phyloP scores from a whole-genome alignment of 2,797 vertebrate species.

The Danionella dracula region DNA sequence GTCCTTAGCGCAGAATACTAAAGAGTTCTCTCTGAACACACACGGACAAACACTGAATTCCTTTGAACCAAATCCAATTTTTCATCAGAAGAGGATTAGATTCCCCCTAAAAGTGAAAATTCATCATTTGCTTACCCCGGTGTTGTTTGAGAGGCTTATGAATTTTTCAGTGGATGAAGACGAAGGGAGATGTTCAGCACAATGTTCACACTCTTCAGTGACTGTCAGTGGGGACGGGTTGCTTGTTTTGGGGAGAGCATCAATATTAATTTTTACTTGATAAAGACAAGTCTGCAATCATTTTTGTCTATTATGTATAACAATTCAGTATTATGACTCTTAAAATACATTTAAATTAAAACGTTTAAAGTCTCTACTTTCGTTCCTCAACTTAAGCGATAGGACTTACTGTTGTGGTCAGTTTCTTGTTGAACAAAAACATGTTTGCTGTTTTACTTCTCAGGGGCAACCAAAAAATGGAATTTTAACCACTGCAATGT shows the following conservation, averaged over 20 bases:
- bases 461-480: too few species aligned
- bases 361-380: too few species aligned
- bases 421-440: too few species aligned
- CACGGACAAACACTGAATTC: background rate
- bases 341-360: too few species aligned
- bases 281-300: background rate
- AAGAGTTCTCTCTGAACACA: background rate
- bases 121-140: background rate
- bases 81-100: background rate
- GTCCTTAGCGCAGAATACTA: constrained; percentile 16
- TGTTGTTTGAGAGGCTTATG: background rate
- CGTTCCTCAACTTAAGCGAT: too few species aligned
- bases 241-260: background rate
- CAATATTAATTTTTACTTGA: background rate
- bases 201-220: background rate
- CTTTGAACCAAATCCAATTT: constrained; percentile 11
- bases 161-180: background rate
- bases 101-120: background rate
- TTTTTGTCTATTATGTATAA: too few species aligned
- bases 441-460: too few species aligned
- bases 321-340: too few species aligned
- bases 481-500: too few species aligned
- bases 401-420: too few species aligned
- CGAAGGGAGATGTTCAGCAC: background rate
- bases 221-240: background rate